phyloP scores from a whole-genome alignment of 2,888 invertebrate genomes.

The Herminia tarsipennalis region DNA sequence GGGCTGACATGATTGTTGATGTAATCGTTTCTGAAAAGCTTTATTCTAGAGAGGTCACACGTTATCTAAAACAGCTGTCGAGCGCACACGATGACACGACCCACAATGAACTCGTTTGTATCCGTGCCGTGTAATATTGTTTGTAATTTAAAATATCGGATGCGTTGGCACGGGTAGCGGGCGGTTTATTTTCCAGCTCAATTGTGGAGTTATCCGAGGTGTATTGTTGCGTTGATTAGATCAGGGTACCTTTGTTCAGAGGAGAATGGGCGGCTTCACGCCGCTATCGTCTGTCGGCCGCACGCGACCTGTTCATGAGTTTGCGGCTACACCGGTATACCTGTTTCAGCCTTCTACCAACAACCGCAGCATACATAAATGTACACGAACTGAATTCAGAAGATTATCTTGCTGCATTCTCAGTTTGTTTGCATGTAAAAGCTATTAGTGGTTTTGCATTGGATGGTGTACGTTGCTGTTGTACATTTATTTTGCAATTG shows the following conservation, averaged over 20 bases:
- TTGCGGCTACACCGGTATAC: slow-evolving; percentile 54
- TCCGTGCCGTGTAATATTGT: slow-evolving; percentile 77
- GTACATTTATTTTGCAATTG: not conserved
- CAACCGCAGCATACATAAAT: slow-evolving; percentile 49
- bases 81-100: slow-evolving; percentile 59
- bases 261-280: slow-evolving; percentile 66
- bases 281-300: slow-evolving; percentile 65
- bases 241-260: slow-evolving; percentile 77
- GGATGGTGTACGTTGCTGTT: not conserved
- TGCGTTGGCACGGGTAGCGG: slow-evolving; percentile 60
- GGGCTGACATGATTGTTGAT: slow-evolving; percentile 56
- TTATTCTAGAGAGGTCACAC: slow-evolving; percentile 78
- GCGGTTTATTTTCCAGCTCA: slow-evolving; percentile 73
- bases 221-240: slow-evolving; percentile 84
- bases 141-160: slow-evolving; percentile 82
- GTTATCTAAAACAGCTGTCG: slow-evolving; percentile 83
- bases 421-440: slow-evolving; percentile 15
- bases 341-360: slow-evolving; percentile 43
- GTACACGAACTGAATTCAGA: slow-evolving; percentile 32
- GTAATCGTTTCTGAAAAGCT: slow-evolving; percentile 67
- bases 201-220: slow-evolving; percentile 74
- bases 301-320: slow-evolving; percentile 63
- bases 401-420: slow-evolving; percentile 32
- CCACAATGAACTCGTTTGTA: slow-evolving; percentile 79
- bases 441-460: slow-evolving; percentile 4